Evolutionary conservation across 1,140 invertebrate genomes (phyloP), one percentile per base, ranked within the genome.

Genomic region (Leptestheria dahalacensis): DNA sequence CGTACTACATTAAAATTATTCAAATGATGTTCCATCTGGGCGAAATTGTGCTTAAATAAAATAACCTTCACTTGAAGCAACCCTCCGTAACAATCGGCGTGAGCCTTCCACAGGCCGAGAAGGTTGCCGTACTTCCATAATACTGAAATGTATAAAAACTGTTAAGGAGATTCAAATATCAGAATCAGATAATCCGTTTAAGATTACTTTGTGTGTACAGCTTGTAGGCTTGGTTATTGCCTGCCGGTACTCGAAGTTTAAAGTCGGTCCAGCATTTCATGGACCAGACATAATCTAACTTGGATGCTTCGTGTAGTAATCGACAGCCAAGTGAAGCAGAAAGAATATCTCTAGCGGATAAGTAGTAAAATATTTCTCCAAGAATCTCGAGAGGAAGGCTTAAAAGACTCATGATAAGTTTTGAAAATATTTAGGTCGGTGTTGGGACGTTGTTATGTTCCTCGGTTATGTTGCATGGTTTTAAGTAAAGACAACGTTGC

Each of bases 71-170:
- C 41, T 12, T 60, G 58, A 29, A 60, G 24, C 4, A 60, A 29
- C 4, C 58, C 58, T 9, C 58, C 58, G 46, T 52, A 60, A 20
- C 48, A 60, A 21, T 60, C 58, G 15, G 58, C 49, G 41, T 60
- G 26, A 11, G 21, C 48, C 12, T 26, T 28, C 58, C 58, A 60
- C n/a, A 60, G 48, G 3, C 58, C 58, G 1, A 60, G 20, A 28
- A 60, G 29, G 2, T 23, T 6, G 1, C 58, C 58, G 51, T 60
- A 60, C 26, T 52, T 23, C n/a, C 24, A 41, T n/a, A 60, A 26
- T 18, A 53, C 49, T 60, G n/a, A 60, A 12, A 25, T 28, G 20
- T 9, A 53, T 24, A 58, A 15, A 46, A 28, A 25, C 25, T 1
- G 18, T 60, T 10, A 15, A 21, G 21, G 15, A 18, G 10, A 48